Evolutionary conservation across 2,113 vertebrate genomes (phyloP).

Genomic region (Meleagris gallopavo): DNA sequence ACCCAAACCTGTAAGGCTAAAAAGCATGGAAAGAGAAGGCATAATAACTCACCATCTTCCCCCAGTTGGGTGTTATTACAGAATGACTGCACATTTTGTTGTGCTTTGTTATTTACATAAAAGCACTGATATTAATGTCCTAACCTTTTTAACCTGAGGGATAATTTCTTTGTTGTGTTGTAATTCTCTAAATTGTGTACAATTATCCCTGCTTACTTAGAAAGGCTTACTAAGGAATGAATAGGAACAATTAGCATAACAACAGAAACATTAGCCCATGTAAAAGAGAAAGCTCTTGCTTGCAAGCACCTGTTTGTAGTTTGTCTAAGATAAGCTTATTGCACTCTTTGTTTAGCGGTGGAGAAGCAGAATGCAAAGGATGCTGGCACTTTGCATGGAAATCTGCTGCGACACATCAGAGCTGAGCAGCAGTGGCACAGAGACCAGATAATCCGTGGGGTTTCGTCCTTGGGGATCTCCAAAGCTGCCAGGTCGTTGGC

Average conservation of each 20-base stretch:
- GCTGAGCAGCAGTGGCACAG: background rate
- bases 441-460: background rate
- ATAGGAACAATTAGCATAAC: slow-evolving; percentile 73
- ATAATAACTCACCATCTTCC: background rate
- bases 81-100: background rate
- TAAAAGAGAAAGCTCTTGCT: slow-evolving; percentile 12
- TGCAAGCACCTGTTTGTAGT: slow-evolving; percentile 28
- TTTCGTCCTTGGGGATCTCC: background rate
- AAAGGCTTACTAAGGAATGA: slow-evolving; percentile 63
- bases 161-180: slow-evolving; percentile 22
- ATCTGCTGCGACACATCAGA: background rate
- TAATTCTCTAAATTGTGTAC: slow-evolving; percentile 46
- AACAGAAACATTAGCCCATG: slow-evolving; percentile 52
- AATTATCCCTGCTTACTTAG: slow-evolving; percentile 66
- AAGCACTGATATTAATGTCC: background rate
- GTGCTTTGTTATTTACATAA: slow-evolving; percentile 8
- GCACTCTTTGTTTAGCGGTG: slow-evolving; percentile 25
- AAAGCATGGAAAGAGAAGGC: background rate
- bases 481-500: background rate
- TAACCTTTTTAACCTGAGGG: slow-evolving; percentile 33
- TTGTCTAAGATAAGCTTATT: slow-evolving; percentile 10
- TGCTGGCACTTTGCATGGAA: background rate
- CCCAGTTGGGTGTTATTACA: background rate
- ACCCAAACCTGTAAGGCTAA: background rate
- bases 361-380: background rate